Evolutionary conservation across 2,888 invertebrate species (phyloP).

Genomic region (Pinctada fucata): DNA sequence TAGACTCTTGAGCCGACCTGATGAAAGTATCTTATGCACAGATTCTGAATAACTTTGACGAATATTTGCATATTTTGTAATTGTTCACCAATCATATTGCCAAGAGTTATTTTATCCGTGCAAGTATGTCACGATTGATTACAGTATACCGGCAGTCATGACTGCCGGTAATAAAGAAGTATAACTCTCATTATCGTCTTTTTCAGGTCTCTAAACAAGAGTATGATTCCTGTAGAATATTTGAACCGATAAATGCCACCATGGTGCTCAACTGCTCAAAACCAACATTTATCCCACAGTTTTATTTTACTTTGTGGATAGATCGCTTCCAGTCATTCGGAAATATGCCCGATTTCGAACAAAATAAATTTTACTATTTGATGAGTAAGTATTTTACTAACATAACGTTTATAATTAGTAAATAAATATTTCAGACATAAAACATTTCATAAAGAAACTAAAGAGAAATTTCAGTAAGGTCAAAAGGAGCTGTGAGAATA

Average conservation of each 20-base stretch:
- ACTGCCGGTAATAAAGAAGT: not conserved
- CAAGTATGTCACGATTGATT: too few species aligned
- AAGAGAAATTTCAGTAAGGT: too few species aligned
- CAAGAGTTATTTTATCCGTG: too few species aligned
- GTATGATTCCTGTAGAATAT: not conserved
- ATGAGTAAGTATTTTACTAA: conserved; percentile 14
- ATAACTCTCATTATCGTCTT: not conserved
- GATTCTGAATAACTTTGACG: too few species aligned
- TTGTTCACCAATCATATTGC: too few species aligned
- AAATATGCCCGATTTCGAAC: conserved; percentile 9
- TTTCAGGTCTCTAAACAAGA: conserved; percentile 16
- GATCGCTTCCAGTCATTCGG: conserved; percentile 10
- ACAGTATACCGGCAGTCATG: not conserved
- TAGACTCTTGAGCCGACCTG: too few species aligned
- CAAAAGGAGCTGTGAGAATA: too few species aligned
- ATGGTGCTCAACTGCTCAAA: conserved; percentile 11
- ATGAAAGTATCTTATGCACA: too few species aligned
- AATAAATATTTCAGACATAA: too few species aligned
- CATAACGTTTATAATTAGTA: too few species aligned
- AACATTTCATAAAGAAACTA: too few species aligned
- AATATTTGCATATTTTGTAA: too few species aligned
- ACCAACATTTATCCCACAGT: not conserved
- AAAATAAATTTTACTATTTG: conserved; percentile 11
- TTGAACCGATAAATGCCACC: not conserved
- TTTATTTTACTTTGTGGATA: conserved; percentile 3